Base-by-base conservation (phyloP, 2,113 vertebrate genomes). In the Lutjanus erythropterus region DNA sequence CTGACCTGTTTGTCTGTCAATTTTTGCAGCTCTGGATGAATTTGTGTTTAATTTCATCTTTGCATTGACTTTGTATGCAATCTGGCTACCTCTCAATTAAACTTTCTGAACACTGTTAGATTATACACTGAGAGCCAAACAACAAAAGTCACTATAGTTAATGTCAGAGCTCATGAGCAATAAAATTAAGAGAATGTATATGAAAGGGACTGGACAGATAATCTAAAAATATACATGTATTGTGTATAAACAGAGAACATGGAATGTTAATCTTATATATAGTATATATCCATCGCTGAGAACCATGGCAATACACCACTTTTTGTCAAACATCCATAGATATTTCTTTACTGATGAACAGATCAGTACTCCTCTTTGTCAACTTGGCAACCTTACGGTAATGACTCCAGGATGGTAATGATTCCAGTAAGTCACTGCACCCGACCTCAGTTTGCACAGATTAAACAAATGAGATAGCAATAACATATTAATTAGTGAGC, bases 401-500 rank as follows among this genome's bases (percentile, higher is more conserved):
- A 33, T 19, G 15, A 29, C 9, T n/a, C n/a, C n/a, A n/a, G n/a
- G n/a, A n/a, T n/a, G n/a, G n/a, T n/a, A n/a, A 59, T 11, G 18
- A 2, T 14, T 41, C 59, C 21, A 23, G 1, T 23, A 62, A 10
- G 59, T 18, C 3, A 4, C n/a, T 41, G 16, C 19, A 3, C 29
- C 12, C 1, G 7, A 33, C 9, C 8, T n/a, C 8, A 3, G 6
- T 23, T 50, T 50, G 47, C 11, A 11, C 47, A 2, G 4, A 11
- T 50, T 11, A 42, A 44, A 64, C 60, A 42, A 62, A 62, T 18
- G 37, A 64, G 37, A 64, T 29, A 29, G n/a, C n/a, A n/a, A n/a
- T 29, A 27, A 27, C n/a, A 25, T 27, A 27, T 27, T 9, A 44
- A 16, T 42, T 11, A 5, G 25, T 29, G 41, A 64, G 41, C 39